Conservation (phyloP, 2,113 vertebrate genomes). For the Oncorhynchus nerka region DNA sequence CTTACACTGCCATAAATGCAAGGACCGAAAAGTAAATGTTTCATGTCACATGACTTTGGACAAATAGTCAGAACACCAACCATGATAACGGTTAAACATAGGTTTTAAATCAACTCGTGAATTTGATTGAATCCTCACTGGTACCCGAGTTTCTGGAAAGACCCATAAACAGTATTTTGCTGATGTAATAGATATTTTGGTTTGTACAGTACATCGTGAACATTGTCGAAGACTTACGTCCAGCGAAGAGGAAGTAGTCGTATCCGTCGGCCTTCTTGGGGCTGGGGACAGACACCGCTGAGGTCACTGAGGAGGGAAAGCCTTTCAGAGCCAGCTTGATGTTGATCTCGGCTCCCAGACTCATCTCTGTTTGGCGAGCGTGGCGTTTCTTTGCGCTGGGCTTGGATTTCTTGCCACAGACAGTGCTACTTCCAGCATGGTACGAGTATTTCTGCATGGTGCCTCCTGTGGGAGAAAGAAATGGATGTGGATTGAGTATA, state of each 20-base stretch:
- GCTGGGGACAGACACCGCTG: constrained; percentile 63
- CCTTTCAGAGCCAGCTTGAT: constrained; percentile 75
- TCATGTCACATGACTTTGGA: too few species aligned
- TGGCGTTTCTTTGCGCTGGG: background rate
- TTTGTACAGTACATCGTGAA: background rate
- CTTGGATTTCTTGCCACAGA: constrained; percentile 57
- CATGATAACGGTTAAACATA: too few species aligned
- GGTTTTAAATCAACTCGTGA: too few species aligned
- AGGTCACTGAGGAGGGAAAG: constrained; percentile 67
- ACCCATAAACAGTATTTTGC: too few species aligned
- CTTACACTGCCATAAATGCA: too few species aligned
- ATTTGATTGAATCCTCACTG: too few species aligned
- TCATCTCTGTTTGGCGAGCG: constrained; percentile 48
- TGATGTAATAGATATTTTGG: too few species aligned
- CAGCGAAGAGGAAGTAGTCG: constrained; percentile 79
- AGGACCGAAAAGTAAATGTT: too few species aligned
- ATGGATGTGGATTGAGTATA: background rate
- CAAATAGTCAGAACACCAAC: too few species aligned
- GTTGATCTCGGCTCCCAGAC: constrained; percentile 73
- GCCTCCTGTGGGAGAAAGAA: constrained; percentile 65
- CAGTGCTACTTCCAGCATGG: constrained; percentile 67
- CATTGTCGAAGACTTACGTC: constrained; percentile 64
- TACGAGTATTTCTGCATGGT: constrained; percentile 78
- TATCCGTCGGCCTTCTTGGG: constrained; percentile 75
- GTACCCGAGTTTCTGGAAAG: too few species aligned